phyloP scores from a whole-genome alignment of 2,797 vertebrate species.

The Syngnathus rostellatus region DNA sequence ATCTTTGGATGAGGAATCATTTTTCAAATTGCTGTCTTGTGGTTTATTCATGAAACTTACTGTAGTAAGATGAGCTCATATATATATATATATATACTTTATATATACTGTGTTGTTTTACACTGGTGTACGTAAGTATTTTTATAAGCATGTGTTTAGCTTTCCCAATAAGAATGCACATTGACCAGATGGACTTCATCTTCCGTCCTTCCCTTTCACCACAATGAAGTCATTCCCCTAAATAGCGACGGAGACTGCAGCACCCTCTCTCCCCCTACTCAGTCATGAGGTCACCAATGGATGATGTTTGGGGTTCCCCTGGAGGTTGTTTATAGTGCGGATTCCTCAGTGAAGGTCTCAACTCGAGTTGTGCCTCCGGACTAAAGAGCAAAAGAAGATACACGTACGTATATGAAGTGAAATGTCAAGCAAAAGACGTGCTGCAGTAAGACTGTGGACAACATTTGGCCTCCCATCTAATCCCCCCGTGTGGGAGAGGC shows the following conservation, averaged over 20 bases:
- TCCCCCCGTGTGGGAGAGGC: slow-evolving; percentile 39
- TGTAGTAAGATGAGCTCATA: too few relatives aligned
- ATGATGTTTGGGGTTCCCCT: slow-evolving; percentile 14
- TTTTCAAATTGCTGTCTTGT: slow-evolving; percentile 29
- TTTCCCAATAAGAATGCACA: slow-evolving; percentile 21
- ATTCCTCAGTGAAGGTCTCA: slow-evolving; percentile 23
- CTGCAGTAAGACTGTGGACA: slow-evolving; percentile 29
- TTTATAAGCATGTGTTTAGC: slow-evolving; percentile 29
- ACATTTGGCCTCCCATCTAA: slow-evolving; percentile 38
- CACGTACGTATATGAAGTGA: background rate
- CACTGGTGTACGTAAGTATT: background rate
- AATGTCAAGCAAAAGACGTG: background rate
- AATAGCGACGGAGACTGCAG: slow-evolving; percentile 37
- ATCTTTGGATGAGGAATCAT: too few relatives aligned
- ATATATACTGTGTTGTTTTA: background rate
- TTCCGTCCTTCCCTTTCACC: slow-evolving; percentile 41
- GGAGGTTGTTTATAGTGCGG: slow-evolving; percentile 18
- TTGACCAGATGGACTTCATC: slow-evolving; percentile 49
- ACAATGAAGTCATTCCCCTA: slow-evolving; percentile 57
- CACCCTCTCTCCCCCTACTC: slow-evolving; percentile 12
- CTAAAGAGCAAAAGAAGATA: background rate
- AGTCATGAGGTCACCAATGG: slow-evolving; percentile 39
- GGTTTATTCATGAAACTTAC: slow-evolving; percentile 19
- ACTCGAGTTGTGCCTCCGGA: background rate
- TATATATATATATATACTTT: too few relatives aligned